phyloP scores from a whole-genome alignment of 2,113 vertebrate genomes.

The Hystrix cristata region DNA sequence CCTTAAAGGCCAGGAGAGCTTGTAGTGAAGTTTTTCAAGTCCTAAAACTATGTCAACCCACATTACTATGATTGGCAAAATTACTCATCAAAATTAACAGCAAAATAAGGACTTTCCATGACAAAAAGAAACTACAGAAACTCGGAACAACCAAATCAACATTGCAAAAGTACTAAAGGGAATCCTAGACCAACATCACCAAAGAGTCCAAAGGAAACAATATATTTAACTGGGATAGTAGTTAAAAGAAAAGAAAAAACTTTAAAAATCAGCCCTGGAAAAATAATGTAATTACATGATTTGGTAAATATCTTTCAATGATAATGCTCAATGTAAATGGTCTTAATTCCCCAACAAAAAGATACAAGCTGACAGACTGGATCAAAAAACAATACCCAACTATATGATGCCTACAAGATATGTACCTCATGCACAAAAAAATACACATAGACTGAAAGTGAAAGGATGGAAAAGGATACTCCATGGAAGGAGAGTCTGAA shows the following conservation, averaged over 20 bases:
- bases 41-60: not conserved
- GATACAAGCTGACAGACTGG: not conserved
- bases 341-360: not conserved
- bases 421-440: not conserved
- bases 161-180: not conserved
- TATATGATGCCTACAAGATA: not conserved
- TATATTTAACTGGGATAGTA: not conserved
- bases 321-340: not conserved
- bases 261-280: not conserved
- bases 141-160: not conserved
- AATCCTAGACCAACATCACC: not conserved
- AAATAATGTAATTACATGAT: not conserved
- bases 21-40: not conserved
- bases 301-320: not conserved
- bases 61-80: not conserved
- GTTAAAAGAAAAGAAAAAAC: not conserved
- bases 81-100: not conserved
- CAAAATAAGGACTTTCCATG: not conserved
- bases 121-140: not conserved
- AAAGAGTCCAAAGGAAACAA: not conserved
- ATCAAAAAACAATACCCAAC: not conserved
- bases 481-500: not conserved
- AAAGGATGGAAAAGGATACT: not conserved
- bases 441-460: not conserved
- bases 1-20: not conserved